Percentiles rank a stretch among this genome's conserved stretches.
Conservation (phyloP, 1,140 invertebrate species). For the Nasonia longicornis region DNA sequence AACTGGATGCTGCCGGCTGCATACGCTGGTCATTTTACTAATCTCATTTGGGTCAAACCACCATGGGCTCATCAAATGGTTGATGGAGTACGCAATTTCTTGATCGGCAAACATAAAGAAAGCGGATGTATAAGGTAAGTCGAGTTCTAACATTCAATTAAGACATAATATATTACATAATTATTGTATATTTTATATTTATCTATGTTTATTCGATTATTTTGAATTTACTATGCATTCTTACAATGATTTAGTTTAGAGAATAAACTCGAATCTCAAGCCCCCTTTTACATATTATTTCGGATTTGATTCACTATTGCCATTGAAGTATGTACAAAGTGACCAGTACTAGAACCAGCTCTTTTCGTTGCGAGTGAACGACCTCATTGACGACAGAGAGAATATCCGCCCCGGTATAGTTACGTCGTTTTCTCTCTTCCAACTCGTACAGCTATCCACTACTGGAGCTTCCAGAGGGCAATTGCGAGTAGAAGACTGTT, state of each 20-base stretch:
- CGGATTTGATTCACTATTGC: too few species aligned
- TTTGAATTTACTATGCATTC: background rate
- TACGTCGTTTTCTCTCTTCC: too few species aligned
- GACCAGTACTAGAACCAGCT: too few species aligned
- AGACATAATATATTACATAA: background rate
- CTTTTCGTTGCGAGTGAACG: too few species aligned
- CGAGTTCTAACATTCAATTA: background rate
- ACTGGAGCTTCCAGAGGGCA: too few species aligned
- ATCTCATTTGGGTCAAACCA: constrained; percentile 88
- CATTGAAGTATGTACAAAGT: too few species aligned
- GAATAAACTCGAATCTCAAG: too few species aligned
- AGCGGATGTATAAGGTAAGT: constrained; percentile 72
- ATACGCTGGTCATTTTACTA: constrained; percentile 86
- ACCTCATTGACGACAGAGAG: too few species aligned
- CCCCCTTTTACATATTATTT: too few species aligned
- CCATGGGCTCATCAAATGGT: constrained; percentile 88
- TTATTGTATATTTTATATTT: background rate
- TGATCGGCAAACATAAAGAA: constrained; percentile 78
- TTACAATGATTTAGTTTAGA: background rate
- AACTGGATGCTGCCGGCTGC: constrained; percentile 92
- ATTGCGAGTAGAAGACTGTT: too few species aligned
- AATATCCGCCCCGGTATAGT: too few species aligned
- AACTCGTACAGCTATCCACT: too few species aligned
- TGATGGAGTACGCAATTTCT: constrained; percentile 76
- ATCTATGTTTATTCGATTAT: background rate